These are phyloP conservation scores for Drosophila pegasa DNA, from an alignment of 2,888 invertebrate genomes.

Conservation along the genomic window DNA sequence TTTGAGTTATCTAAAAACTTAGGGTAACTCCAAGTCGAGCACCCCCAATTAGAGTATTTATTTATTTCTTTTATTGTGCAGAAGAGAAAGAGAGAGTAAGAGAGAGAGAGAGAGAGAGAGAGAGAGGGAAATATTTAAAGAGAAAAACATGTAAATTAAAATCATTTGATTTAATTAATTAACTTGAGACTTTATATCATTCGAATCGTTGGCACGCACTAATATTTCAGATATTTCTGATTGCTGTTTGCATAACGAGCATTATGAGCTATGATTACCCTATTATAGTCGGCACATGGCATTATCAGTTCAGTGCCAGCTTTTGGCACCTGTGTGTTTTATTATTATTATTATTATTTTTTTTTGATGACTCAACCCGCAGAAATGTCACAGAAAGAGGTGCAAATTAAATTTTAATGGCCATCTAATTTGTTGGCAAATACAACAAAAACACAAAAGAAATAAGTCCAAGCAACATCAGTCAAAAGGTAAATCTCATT, in stretches of 20 bases:
- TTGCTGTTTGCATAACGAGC: constrained; percentile 12
- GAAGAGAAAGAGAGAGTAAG: neutral
- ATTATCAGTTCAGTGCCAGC: neutral
- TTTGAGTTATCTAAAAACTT: no score
- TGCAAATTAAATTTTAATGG: constrained; percentile 43
- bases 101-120: neutral
- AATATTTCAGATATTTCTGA: neutral
- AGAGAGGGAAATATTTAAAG: neutral
- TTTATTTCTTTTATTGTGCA: neutral
- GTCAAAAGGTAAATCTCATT: constrained; percentile 14
- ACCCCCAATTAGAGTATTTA: neutral
- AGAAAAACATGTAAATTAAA: neutral
- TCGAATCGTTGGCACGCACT: neutral
- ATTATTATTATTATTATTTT: neutral
- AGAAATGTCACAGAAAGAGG: constrained; percentile 35
- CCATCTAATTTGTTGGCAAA: constrained; percentile 38
- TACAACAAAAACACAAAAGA: constrained; percentile 2
- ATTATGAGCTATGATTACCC: constrained; percentile 2
- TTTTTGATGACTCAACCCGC: constrained; percentile 30
- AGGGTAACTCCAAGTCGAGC: neutral
- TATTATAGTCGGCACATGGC: constrained; percentile 1
- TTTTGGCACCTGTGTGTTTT: neutral
- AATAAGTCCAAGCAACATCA: constrained; percentile 8
- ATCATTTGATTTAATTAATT: constrained; percentile 1
- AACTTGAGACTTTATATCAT: neutral